Base-by-base conservation (phyloP, 2,797 vertebrate species). In the Clarias pachynema region DNA sequence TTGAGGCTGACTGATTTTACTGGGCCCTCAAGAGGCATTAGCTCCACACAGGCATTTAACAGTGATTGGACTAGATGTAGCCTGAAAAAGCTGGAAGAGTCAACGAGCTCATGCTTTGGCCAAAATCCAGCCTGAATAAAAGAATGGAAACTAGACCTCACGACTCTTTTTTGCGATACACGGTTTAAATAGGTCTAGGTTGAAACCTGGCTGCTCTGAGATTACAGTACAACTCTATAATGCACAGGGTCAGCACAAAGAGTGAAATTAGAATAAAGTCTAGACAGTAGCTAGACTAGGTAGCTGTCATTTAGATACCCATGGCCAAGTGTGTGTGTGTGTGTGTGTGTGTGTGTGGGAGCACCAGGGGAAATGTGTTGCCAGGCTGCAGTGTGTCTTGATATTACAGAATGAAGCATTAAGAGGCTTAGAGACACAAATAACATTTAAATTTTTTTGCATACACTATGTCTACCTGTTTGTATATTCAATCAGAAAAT, bases 381-480 rank as follows among this genome's bases (percentile, higher is more conserved):
- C 60, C 77, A 80, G 78, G 60, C n/a, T 75, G 66, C 5, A 74
- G 31, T 72, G 83, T 49, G 68, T 75, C 56, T 79, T 80, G 90
- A 87, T 87, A 86, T 91, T 90, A 89, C 86, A 87, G 85, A 85
- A 89, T 83, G 80, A 85, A 79, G 86, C 74, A 89, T 81, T 89
- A 80, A 80, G 72, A 60, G 84, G 87, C 91, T 92, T 87, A 91
- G 63, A 84, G 79, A 87, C 59, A 80, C 70, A 88, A 72, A 85
- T 69, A 89, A 87, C 84, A 89, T 63, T 26, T 44, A 44, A 79
- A 44, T 26, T 26, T 44, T 63, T 44, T 79, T 63, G 16, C 59
- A n/a, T 40, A 2, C 34, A 18, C 5, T 16, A 79, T 44, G 59
- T 40, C 5, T 62, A 59, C 10, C 2, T 37, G 16, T 79, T 34